Conservation (phyloP, 1,140 invertebrate species). For the Diachasma alloeum region DNA sequence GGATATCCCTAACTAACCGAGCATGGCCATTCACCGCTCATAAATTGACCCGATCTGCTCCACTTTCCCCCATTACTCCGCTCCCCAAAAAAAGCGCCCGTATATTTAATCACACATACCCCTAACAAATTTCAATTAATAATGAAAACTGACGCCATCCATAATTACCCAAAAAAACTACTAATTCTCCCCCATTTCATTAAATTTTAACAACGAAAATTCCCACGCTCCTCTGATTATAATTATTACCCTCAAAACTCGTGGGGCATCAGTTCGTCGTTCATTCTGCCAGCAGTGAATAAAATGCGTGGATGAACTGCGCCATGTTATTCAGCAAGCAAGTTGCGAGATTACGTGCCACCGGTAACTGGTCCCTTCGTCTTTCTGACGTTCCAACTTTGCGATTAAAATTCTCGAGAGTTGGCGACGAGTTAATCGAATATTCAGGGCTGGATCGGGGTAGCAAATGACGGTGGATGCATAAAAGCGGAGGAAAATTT, state of each 20-base stretch:
- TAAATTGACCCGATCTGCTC: too few species aligned
- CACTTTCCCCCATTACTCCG: too few species aligned
- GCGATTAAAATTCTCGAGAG: slow-evolving; percentile 41
- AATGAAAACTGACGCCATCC: too few species aligned
- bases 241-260: background rate
- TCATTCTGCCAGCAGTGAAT: background rate
- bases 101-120: too few species aligned
- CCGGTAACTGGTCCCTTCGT: background rate
- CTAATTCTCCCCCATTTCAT: too few species aligned
- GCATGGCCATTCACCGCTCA: too few species aligned
- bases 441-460: slow-evolving; percentile 33
- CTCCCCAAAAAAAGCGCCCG: too few species aligned
- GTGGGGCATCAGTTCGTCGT: background rate
- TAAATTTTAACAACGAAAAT: too few species aligned
- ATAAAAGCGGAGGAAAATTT: background rate
- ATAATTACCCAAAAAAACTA: too few species aligned
- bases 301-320: slow-evolving; percentile 13
- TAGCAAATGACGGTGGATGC: background rate
- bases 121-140: too few species aligned
- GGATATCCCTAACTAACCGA: too few species aligned
- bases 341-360: slow-evolving; percentile 24
- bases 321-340: slow-evolving; percentile 5
- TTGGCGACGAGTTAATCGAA: slow-evolving; percentile 42
- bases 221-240: background rate
- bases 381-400: slow-evolving; percentile 20